Evolutionary conservation across 2,888 invertebrate genomes (phyloP).

Genomic region (Zonitis immaculata): DNA sequence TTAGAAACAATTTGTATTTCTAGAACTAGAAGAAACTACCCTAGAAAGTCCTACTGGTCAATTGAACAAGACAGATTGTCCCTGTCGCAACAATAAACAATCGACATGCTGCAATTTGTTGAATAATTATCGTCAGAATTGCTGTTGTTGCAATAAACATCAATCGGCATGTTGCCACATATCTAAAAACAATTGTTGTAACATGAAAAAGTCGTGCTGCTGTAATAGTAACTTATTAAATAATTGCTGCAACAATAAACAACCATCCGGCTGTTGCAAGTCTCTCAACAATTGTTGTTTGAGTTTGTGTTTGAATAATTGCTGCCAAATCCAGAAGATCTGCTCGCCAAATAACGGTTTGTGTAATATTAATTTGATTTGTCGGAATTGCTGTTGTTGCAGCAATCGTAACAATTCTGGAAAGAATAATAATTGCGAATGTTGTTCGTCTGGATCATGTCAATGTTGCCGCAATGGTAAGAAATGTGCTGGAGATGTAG

Average conservation of each 20-base stretch:
- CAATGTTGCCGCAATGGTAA: constrained; percentile 14
- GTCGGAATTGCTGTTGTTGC: neutral
- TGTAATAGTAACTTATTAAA: too few species aligned
- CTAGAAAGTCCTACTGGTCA: neutral
- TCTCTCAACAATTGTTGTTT: too few species aligned
- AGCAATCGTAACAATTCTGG: neutral
- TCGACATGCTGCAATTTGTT: too few species aligned
- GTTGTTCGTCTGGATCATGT: constrained; percentile 12
- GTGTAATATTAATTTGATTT: neutral
- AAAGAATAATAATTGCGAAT: neutral
- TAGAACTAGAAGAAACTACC: neutral
- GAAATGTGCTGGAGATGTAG: constrained; percentile 5
- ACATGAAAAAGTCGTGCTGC: too few species aligned
- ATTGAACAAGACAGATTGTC: neutral
- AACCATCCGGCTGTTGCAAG: too few species aligned
- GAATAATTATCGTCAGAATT: too few species aligned
- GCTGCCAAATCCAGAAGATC: neutral
- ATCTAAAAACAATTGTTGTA: too few species aligned
- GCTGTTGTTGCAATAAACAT: neutral
- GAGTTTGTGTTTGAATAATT: neutral
- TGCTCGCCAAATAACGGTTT: neutral
- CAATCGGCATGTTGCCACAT: too few species aligned
- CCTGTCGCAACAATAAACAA: neutral
- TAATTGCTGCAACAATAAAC: neutral
- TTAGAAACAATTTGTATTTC: neutral